Conservation (phyloP, 2,797 vertebrate species). For the Sebastolobus altivelis region DNA sequence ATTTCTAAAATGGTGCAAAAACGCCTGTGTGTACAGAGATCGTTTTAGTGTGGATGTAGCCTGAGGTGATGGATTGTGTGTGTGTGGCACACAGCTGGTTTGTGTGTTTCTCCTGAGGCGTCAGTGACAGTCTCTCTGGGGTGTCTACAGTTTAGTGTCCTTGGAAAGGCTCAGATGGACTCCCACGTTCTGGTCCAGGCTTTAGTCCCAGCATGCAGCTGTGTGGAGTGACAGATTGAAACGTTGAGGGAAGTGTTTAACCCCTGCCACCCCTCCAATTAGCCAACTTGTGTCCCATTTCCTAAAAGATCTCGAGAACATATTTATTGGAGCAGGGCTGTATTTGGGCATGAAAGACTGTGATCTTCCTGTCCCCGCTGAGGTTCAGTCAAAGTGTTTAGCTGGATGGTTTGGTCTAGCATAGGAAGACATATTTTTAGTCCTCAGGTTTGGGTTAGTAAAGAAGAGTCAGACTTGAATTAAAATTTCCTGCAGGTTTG, state of each 20-base stretch:
- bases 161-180: constrained; percentile 62
- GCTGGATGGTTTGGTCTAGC: neutral
- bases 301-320: constrained; percentile 60
- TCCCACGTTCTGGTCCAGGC: constrained; percentile 40
- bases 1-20: neutral
- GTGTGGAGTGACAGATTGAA: constrained; percentile 80
- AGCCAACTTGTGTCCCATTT: constrained; percentile 71
- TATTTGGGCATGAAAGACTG: constrained; percentile 31
- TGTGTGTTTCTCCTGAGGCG: constrained; percentile 60
- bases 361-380: constrained; percentile 1
- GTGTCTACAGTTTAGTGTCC: constrained; percentile 57
- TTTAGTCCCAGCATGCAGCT: constrained; percentile 54
- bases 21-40: neutral
- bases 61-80: constrained; percentile 48
- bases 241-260: constrained; percentile 79
- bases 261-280: constrained; percentile 74
- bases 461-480: constrained; percentile 58
- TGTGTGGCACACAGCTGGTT: constrained; percentile 70
- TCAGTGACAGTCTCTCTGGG: constrained; percentile 48
- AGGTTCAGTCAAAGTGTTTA: neutral
- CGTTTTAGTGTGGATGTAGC: constrained; percentile 2
- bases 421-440: constrained; percentile 11
- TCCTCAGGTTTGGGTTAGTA: constrained; percentile 22
- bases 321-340: constrained; percentile 56
- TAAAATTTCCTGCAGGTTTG: constrained; percentile 76